Base-by-base conservation (phyloP, 2,113 vertebrate species). In the Trogon melanurus region DNA sequence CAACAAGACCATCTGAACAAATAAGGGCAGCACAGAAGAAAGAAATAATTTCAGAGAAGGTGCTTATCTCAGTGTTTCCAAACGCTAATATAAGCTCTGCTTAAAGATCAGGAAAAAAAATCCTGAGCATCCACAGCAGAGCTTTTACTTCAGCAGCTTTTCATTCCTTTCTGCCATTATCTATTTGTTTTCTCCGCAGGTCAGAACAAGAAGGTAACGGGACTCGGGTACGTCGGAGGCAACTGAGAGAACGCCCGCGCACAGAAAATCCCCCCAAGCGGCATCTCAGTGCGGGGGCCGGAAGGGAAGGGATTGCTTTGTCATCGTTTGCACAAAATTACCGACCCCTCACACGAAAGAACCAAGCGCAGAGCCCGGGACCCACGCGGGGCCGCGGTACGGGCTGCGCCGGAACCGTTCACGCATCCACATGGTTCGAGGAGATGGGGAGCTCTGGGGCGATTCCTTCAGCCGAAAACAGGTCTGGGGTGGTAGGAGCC, bases 401-500 rank as follows among this genome's bases (percentile, higher is more conserved):
- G 32, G 91, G 88, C 80, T 62, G 51, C 11, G 6, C 70, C 45
- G 32, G 18, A 85, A n/a, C 50, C 79, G 47, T 0, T 44, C 64
- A 71, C 79, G 45, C 18, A 89, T 22, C 61, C 74, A 44, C 67
- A 74, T 13, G 36, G 17, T 45, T 57, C 22, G 89, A 89, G 85
- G 86, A 91, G 65, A 23, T 3, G 60, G 73, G 81, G 60, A 91
- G 16, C 57, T 29, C 67, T 6, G 53, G 44, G 8, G 85, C 0
- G 8, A 60, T 34, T 61, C 45, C 58, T 74, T 53, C 47, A 70
- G 96, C 29, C 22, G 10, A 34, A 76, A 75, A 92, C 97, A 95
- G 97, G 97, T 97, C 95, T 94, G 91, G 86, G 97, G 97, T 85
- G 29, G 95, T 81, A 97, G 94, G 98, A 99, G 98, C 98, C 98